A percentile compares a stretch with the other conserved stretches of the same genome.
These are phyloP conservation scores for Empidonax traillii DNA, from an alignment of 2,113 vertebrate genomes.

Conservation along the genomic window DNA sequence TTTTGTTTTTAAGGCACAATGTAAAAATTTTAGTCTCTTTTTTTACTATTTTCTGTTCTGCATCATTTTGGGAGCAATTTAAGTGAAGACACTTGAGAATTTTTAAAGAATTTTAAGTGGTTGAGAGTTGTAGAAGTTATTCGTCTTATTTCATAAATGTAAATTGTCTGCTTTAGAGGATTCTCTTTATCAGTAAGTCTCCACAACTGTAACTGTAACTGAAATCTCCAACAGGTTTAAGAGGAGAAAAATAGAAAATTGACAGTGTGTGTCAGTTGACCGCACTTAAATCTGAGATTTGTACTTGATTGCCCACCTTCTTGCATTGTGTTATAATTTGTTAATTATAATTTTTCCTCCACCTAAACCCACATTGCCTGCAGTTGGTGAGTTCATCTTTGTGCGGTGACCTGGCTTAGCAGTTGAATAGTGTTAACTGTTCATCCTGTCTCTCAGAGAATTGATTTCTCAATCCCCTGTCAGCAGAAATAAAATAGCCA, in stretches of 20 bases:
- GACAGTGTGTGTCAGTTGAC: neutral
- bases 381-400: neutral
- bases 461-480: conserved; percentile 24
- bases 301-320: neutral
- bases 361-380: neutral
- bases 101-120: neutral
- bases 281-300: neutral
- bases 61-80: neutral
- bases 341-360: neutral
- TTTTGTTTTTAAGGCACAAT: neutral
- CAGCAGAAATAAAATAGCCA: conserved; percentile 34
- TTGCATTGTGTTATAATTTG: neutral
- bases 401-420: conserved; percentile 36
- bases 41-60: neutral
- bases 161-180: neutral
- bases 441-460: neutral
- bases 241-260: neutral
- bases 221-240: neutral
- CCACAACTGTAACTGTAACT: neutral
- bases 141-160: neutral
- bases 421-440: conserved; percentile 25
- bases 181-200: neutral
- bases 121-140: neutral
- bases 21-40: neutral
- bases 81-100: neutral